These are phyloP conservation scores for Acrocephalus kingi DNA, from an alignment of 2,113 vertebrate genomes.

Conservation along the genomic window DNA sequence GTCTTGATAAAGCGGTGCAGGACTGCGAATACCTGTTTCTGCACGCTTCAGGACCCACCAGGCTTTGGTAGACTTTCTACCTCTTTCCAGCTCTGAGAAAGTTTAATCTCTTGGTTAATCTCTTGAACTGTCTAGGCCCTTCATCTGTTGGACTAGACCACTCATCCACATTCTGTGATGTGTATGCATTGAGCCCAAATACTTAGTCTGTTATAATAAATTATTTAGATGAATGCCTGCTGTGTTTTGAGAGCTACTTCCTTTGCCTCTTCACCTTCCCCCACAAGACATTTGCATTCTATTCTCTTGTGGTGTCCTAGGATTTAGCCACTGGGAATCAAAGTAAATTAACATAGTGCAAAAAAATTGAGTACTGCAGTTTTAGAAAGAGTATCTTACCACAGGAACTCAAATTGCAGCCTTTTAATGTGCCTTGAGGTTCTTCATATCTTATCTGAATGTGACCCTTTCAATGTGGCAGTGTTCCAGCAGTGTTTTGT, in stretches of 20 bases:
- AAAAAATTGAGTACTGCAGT: not conserved
- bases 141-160: not conserved
- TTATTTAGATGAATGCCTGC: not conserved
- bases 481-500: not conserved
- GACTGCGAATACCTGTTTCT: not conserved
- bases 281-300: not conserved
- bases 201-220: not conserved
- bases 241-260: not conserved
- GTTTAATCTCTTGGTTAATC: not conserved
- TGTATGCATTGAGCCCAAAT: not conserved
- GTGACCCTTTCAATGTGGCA: not conserved
- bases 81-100: not conserved
- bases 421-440: not conserved
- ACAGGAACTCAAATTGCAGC: not conserved
- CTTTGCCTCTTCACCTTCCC: not conserved
- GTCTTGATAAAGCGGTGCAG: accelerated
- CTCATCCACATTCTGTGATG: not conserved
- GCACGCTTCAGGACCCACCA: not conserved
- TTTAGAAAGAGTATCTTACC: not conserved
- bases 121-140: not conserved
- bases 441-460: not conserved
- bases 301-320: not conserved
- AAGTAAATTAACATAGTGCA: not conserved
- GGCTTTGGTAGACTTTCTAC: not conserved
- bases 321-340: not conserved